phyloP scores from a whole-genome alignment of 2,113 vertebrate genomes.

The Engystomops pustulosus region DNA sequence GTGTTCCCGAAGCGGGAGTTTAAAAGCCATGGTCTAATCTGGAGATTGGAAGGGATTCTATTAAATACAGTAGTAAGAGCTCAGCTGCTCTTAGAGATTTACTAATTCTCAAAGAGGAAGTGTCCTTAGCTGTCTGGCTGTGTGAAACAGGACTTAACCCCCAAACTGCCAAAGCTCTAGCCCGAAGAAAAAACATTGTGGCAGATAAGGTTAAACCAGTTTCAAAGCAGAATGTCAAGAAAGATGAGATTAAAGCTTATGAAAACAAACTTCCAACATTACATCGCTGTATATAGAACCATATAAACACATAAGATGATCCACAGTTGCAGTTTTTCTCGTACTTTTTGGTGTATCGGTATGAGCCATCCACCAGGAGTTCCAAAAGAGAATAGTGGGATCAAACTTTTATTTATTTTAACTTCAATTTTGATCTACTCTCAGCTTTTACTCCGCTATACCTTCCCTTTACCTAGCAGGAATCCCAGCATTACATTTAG shows the following conservation, averaged over 20 bases:
- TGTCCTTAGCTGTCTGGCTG: slow-evolving; percentile 62
- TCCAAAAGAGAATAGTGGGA: too few species aligned
- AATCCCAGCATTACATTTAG: too few species aligned
- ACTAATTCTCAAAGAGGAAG: slow-evolving; percentile 70
- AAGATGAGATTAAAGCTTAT: neutral
- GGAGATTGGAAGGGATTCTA: slow-evolving; percentile 26
- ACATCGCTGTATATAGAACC: too few species aligned
- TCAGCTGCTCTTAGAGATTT: slow-evolving; percentile 55
- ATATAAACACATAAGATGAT: too few species aligned
- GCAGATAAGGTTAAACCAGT: neutral
- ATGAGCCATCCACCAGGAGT: too few species aligned
- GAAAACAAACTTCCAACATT: neutral
- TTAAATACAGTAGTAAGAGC: slow-evolving; percentile 59
- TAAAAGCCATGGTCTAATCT: slow-evolving; percentile 70
- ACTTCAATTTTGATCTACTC: too few species aligned
- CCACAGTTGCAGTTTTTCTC: too few species aligned
- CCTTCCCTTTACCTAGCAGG: too few species aligned
- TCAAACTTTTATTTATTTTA: too few species aligned
- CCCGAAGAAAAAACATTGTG: neutral
- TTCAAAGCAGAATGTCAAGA: neutral
- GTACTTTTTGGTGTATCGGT: too few species aligned
- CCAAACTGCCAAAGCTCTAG: neutral
- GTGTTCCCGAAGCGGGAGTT: slow-evolving; percentile 80
- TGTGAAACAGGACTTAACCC: slow-evolving; percentile 44
- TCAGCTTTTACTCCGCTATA: too few species aligned